phyloP scores from a whole-genome alignment of 2,797 vertebrate genomes.

The Bradypodion pumilum region DNA sequence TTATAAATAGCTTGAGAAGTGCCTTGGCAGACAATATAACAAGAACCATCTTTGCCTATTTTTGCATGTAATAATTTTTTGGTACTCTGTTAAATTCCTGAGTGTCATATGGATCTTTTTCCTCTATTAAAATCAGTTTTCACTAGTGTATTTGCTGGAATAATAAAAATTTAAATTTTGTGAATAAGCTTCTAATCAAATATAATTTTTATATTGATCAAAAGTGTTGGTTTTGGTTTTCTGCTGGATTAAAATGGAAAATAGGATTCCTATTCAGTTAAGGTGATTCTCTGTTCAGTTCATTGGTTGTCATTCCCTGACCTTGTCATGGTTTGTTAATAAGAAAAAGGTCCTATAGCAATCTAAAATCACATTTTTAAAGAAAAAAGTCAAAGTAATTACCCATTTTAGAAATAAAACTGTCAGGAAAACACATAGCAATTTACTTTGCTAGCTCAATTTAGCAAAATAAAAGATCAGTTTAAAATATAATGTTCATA shows the following conservation, averaged over 20 bases:
- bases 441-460: background rate
- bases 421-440: background rate
- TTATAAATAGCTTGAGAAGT: constrained; percentile 56
- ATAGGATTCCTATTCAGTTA: background rate
- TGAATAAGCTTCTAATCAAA: constrained; percentile 39
- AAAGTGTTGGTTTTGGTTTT: constrained; percentile 10
- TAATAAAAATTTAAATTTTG: constrained; percentile 77
- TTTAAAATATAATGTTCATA: background rate
- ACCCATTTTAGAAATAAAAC: background rate
- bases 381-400: background rate
- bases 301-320: background rate
- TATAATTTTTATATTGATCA: constrained; percentile 18
- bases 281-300: background rate
- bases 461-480: background rate
- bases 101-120: constrained; percentile 69
- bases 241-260: background rate
- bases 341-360: background rate
- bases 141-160: constrained; percentile 72
- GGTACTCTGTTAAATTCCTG: constrained; percentile 68
- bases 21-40: constrained; percentile 49
- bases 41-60: constrained; percentile 60
- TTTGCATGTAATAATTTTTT: constrained; percentile 78
- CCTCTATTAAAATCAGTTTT: constrained; percentile 62
- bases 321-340: background rate
- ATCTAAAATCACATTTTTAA: background rate